Base-by-base conservation (phyloP, 2,113 vertebrate genomes). In the Condylura cristata region DNA sequence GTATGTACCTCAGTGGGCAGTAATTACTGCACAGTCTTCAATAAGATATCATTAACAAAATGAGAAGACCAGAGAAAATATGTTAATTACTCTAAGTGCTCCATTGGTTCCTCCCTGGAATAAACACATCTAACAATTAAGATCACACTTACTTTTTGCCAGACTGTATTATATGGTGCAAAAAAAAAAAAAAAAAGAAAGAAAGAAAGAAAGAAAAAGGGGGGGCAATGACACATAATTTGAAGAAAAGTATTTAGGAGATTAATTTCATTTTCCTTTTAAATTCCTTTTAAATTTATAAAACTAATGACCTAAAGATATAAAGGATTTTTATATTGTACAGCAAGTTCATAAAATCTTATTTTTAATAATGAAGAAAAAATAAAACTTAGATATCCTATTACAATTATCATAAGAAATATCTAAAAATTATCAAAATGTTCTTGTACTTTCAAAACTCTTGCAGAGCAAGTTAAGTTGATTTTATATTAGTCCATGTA, bases 41-140 rank as follows among this genome's bases (percentile, higher is more conserved):
- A 97, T 98, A 97, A 98, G 87, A 97, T 98, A 98, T 97, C 98
- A 98, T 98, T 98, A 98, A 98, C 97, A 98, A 98, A 98, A 98
- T 98, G 97, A 98, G 98, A 98, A 98, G 95, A 98, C 96, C 97
- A 96, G 91, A 98, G 95, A 98, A 98, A 98, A 97, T 97, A 98
- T 97, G 96, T 98, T 98, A 98, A 98, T 98, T 98, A 98, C 97
- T 97, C 4, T 97, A 98, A 98, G 96, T 97, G 92, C 98, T 97
- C 96, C 96, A 95, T 93, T 96, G 86, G 60, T 96, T 98, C 95
- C 98, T 98, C 97, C 83, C 95, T 97, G 95, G 96, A 98, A 98
- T 98, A 98, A 97, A 90, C 97, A 98, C 2, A 78, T 95, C 97
- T 96, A 96, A 97, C 97, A 96, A 98, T 97, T 97, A 98, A 97